Base-by-base conservation (phyloP, 2,888 invertebrate genomes). In the Schizaphis graminum region DNA sequence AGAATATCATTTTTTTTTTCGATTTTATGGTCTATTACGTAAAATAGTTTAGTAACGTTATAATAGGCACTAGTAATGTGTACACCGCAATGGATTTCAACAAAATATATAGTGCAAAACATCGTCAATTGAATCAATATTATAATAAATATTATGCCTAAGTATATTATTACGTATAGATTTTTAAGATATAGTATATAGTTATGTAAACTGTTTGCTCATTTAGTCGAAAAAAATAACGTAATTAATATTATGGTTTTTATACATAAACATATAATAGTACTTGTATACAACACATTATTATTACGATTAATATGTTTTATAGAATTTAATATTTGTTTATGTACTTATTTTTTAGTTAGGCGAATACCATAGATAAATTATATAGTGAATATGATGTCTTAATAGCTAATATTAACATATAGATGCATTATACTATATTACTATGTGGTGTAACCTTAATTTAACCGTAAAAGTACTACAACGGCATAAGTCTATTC, bases 131-230 rank as follows among this genome's bases (percentile, higher is more conserved):
- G 77, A 77, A 77, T 49, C 49, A 49, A 56, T 28, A 91, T 56
- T 56, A 91, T 91, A 44, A 85, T 84, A 41, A 53, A n/a, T n/a
- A 84, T 91, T 84, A 16, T 67, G 28, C 35, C 10, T 91, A 77
- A 41, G 41, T 88, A 88, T 90, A 44, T 89, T 90, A 44, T 89
- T n/a, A n/a, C n/a, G 21, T 91, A 77, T 57, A 57, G 5, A 67
- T 16, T 67, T 1, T 67, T 67, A 67, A n/a, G 16, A 56, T 26
- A 61, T n/a, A n/a, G n/a, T 89, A 47, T 28, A 1, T 35, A 44
- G 26, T 87, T 92, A 88, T 93, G 88, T 41, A 77, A 88, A 93
- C 44, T 77, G 89, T 89, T 93, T 93, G 92, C 92, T 93, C 92
- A 93, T 93, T 93, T 93, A 93, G 92, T n/a, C 41, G 49, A 57